Base-by-base conservation (phyloP, 2,113 vertebrate genomes). In the Bettongia penicillata region DNA sequence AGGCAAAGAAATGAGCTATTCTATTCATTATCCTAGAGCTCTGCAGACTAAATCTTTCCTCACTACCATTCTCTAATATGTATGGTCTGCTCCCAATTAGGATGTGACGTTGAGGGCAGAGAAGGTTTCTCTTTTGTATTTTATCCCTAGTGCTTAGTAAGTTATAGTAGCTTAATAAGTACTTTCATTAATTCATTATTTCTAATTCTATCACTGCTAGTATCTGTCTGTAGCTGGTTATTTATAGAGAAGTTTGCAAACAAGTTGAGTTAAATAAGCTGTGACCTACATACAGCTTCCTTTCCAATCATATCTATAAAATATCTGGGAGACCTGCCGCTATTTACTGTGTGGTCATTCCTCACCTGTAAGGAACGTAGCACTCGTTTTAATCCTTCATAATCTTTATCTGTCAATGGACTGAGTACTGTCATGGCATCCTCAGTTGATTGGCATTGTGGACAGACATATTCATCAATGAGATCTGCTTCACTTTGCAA, bases 361-460 rank as follows among this genome's bases (percentile, higher is more conserved):
- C 98, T 94, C 95, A 99, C 99, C 99, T 99, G 99, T 96, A 99
- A 97, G 53, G 99, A 99, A 51, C 99, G 99, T n/a, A 99, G 98
- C 50, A 99, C 99, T 97, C 99, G 98, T 97, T 99, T 99, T 96
- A 99, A 97, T 4, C 99, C 99, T 96, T 99, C 99, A 0, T 99
- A 99, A 96, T 99, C 99, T 96, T 99, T 99, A 95, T 99, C 99
- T 0, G 99, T 99, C 31, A 99, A 99, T 0, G 99, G 99, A 0
- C 99, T 99, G 97, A 99, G 99, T 51, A 99, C 99, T 0, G 99
- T 99, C 99, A 99, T 99, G 98, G 99, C 99, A 95, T 99, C 99
- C 96, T 99, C 99, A 0, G 99, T 99, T 0, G 99, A 99, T 99
- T 99, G 99, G 98, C 99, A 99, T 96, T 99, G 99, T 0, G 99